A percentile compares a stretch with the other conserved stretches of the same genome.
phyloP scores from a whole-genome alignment of 2,113 vertebrate species.

The Fregetta grallaria region DNA sequence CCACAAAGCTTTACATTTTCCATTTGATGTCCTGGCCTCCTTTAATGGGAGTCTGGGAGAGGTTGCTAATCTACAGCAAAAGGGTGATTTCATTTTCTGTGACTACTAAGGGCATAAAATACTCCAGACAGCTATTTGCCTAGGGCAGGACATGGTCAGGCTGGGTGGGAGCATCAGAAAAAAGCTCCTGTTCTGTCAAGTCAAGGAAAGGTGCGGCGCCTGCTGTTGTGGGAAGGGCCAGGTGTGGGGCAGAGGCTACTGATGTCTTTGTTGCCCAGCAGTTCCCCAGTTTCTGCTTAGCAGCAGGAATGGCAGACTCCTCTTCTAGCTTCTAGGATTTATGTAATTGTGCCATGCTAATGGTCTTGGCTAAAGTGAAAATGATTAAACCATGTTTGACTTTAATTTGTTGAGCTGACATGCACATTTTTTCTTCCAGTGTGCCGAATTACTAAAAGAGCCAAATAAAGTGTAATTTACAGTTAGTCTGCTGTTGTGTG shows the following conservation, averaged over 20 bases:
- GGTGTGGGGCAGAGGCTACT: background rate
- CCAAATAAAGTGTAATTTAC: conserved; percentile 66
- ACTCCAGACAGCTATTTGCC: background rate
- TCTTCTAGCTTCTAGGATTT: conserved; percentile 28
- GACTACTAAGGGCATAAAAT: background rate
- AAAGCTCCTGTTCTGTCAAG: background rate
- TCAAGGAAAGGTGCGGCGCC: background rate
- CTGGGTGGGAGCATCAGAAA: background rate
- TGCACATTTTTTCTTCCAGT: conserved; percentile 21
- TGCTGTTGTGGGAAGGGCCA: background rate
- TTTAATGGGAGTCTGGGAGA: background rate
- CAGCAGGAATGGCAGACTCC: background rate
- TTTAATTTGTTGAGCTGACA: conserved; percentile 61
- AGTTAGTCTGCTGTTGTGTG: conserved; percentile 27
- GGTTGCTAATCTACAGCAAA: background rate
- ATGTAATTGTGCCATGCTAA: conserved; percentile 51
- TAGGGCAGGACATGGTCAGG: background rate
- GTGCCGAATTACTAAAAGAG: conserved; percentile 62
- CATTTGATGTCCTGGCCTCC: background rate
- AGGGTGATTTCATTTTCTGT: background rate
- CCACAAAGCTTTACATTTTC: background rate
- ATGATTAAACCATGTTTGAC: conserved; percentile 64
- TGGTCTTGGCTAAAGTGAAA: conserved; percentile 63
- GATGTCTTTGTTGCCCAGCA: background rate
- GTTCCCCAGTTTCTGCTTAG: background rate